Conservation (phyloP, 1,140 invertebrate species). For the roundworm (Caenorhabditis elegans) region DNA sequence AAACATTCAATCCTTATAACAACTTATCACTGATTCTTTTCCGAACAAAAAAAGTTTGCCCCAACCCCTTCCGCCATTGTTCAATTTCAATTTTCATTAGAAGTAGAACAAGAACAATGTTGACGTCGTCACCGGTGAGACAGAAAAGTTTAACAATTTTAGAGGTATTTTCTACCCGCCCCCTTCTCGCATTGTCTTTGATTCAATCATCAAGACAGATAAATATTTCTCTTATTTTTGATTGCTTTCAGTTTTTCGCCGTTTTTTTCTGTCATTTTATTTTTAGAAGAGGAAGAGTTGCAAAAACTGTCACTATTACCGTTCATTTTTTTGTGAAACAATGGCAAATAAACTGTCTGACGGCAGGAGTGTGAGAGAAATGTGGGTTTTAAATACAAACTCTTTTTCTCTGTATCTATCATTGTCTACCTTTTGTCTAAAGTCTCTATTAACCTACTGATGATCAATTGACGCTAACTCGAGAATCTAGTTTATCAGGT, state of each 20-base stretch:
- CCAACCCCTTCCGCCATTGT: neutral
- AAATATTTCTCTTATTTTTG: neutral
- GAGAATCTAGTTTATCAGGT: no score
- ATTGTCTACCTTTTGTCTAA: no score
- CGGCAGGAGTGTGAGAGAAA: no score
- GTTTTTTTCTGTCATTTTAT: neutral
- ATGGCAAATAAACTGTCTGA: neutral
- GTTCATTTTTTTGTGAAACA: neutral
- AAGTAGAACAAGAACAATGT: neutral
- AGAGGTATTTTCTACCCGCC: neutral
- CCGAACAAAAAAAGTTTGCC: constrained; percentile 10
- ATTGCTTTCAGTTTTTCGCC: neutral
- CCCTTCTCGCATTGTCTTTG: neutral
- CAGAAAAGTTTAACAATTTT: constrained; percentile 24
- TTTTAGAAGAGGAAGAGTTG: no score
- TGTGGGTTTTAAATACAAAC: no score
- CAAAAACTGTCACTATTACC: neutral
- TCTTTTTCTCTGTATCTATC: no score
- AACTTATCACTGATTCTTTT: neutral
- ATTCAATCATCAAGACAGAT: neutral
- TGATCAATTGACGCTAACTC: no score
- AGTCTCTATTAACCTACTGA: no score
- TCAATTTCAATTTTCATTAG: no score
- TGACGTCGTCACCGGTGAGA: neutral
- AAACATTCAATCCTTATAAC: neutral